Percentiles rank a stretch among this genome's conserved stretches.
Evolutionary conservation across 2,888 invertebrate species (phyloP).

Genomic region (Protodeltote pygarga): DNA sequence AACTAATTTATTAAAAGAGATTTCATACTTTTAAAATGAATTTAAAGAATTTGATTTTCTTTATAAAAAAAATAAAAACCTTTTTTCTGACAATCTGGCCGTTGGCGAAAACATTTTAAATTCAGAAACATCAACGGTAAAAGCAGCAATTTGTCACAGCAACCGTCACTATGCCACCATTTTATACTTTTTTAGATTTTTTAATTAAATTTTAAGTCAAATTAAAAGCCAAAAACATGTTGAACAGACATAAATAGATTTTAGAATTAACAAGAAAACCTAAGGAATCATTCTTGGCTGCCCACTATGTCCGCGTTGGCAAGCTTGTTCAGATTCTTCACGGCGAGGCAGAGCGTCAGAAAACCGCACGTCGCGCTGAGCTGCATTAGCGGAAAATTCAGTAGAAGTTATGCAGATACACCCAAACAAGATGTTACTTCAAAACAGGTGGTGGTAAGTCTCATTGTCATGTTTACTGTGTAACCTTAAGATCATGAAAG

Average conservation of each 20-base stretch:
- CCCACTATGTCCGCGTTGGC: conserved; percentile 65
- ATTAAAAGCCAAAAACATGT: conserved; percentile 56
- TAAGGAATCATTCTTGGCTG: conserved; percentile 50
- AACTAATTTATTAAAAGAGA: background rate
- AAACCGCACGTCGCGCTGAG: conserved; percentile 38
- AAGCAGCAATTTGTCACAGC: conserved; percentile 43
- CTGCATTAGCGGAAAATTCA: conserved; percentile 36
- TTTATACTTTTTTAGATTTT: conserved; percentile 42
- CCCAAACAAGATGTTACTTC: conserved; percentile 58
- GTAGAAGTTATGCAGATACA: conserved; percentile 62
- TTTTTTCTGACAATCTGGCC: conserved; percentile 12
- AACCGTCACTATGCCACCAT: conserved; percentile 64
- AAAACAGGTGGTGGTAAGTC: conserved; percentile 64
- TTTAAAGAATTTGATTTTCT: background rate
- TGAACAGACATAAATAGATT: conserved; percentile 53
- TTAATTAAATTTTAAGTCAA: conserved; percentile 46
- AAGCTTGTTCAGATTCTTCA: conserved; percentile 55
- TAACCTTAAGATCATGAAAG: too few species aligned
- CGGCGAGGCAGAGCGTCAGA: conserved; percentile 46
- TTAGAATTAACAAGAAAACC: conserved; percentile 23
- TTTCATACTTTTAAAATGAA: too few species aligned
- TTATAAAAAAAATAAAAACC: conserved; percentile 1
- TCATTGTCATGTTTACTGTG: background rate
- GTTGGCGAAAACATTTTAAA: conserved; percentile 45
- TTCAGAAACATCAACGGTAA: conserved; percentile 47